These are phyloP conservation scores for Lagopus muta DNA, from an alignment of 2,113 vertebrate genomes.

Conservation along the genomic window DNA sequence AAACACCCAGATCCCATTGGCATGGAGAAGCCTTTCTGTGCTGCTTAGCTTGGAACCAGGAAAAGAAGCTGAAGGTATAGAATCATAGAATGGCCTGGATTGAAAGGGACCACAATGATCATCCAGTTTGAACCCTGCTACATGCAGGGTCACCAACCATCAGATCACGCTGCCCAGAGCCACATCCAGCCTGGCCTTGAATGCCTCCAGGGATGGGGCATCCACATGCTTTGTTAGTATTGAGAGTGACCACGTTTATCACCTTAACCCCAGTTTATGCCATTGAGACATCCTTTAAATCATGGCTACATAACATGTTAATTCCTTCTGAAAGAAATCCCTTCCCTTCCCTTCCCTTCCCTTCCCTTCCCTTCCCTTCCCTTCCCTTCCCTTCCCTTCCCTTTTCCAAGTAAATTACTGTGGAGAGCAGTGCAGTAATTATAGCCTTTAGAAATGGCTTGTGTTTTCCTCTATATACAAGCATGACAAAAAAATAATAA, in stretches of 20 bases:
- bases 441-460: conserved; percentile 17
- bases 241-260: background rate
- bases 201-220: no score
- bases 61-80: background rate
- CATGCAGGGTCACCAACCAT: no score
- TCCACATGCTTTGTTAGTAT: background rate
- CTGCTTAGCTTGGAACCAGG: background rate
- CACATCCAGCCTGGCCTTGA: no score
- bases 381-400: no score
- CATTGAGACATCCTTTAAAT: background rate
- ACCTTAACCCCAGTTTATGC: background rate
- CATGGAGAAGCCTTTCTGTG: background rate
- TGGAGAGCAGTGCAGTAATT: conserved; percentile 48
- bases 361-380: no score
- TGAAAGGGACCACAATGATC: no score
- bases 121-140: no score
- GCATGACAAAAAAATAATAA: background rate
- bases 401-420: conserved; percentile 5
- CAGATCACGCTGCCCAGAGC: no score
- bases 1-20: background rate
- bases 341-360: no score
- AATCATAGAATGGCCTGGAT: no score
- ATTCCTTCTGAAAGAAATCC: background rate
- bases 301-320: background rate
- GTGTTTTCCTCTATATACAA: background rate